Base-by-base conservation (phyloP, 2,888 invertebrate genomes). In the Mythimna pallens region DNA sequence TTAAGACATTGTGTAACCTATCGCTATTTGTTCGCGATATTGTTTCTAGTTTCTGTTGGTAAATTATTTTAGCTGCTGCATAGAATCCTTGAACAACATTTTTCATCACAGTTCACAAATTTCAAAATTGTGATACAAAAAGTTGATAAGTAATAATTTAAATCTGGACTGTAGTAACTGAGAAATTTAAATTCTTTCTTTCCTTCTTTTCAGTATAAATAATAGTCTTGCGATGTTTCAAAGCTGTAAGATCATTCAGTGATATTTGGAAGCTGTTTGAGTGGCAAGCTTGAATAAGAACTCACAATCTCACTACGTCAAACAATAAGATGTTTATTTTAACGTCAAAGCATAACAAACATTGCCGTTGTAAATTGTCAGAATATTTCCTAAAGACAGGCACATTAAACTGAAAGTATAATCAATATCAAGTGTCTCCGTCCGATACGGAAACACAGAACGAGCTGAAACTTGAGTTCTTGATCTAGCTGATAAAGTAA, bases 361-460 rank as follows among this genome's bases (percentile, higher is more conserved):
- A 59, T n/a, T 40, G 12, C 12, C 50, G n/a, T 57, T 63, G 50
- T 59, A 78, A 69, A 72, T 50, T 64, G 30, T 25, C n/a, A 14
- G 20, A 57, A 77, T 47, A 58, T 68, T 36, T 34, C 50, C 10
- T 30, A 65, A 61, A 67, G 61, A 36, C 22, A 68, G 62, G 52
- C 55, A 55, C 36, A 70, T 64, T 61, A 50, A 70, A 69, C 43
- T 67, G 17, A 52, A 50, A 47, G 25, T 50, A 58, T 68, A 61
- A 81, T 86, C 76, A 76, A 79, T 86, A 69, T 74, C 61, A 62
- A 70, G 61, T 68, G 36, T 70, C 73, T 70, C 14, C 54, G 9
- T 59, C 61, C 14, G 70, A 80, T 77, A 80, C 59, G 67, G 76
- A 78, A 69, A 70, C 47, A 76, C 57, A 79, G 59, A 79, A 71